phyloP scores from a whole-genome alignment of 1,140 invertebrate genomes.

The Phthorimaea operculella region DNA sequence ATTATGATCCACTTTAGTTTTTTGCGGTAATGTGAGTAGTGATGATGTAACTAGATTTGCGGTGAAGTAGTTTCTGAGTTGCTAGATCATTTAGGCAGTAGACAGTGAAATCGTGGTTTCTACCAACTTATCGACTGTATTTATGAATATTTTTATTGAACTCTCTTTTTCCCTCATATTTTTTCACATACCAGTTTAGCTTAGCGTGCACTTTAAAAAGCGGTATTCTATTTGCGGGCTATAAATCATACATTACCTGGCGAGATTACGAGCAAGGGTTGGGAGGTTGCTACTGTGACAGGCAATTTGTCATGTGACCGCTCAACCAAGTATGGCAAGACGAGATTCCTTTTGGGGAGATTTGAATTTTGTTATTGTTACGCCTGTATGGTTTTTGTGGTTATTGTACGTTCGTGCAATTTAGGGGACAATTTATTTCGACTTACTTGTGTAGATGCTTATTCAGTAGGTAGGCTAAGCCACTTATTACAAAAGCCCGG shows the following conservation, averaged over 20 bases:
- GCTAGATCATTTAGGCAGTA: not conserved
- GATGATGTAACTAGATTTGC: not conserved
- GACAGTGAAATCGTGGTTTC: too few relatives aligned
- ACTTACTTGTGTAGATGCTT: too few relatives aligned
- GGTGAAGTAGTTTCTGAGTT: not conserved
- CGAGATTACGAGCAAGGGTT: slow-evolving; percentile 37
- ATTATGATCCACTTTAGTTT: slow-evolving; percentile 28
- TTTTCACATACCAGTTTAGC: not conserved
- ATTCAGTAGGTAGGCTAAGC: too few relatives aligned
- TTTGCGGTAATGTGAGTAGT: slow-evolving; percentile 9
- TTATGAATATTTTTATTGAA: too few relatives aligned
- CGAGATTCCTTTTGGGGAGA: slow-evolving; percentile 35
- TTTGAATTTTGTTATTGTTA: slow-evolving; percentile 44
- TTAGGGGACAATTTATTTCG: too few relatives aligned
- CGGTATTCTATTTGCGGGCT: slow-evolving; percentile 37
- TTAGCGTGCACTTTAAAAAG: slow-evolving; percentile 8
- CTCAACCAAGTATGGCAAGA: slow-evolving; percentile 28
- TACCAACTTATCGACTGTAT: too few relatives aligned
- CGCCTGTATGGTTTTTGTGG: slow-evolving; percentile 17
- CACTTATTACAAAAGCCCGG: too few relatives aligned
- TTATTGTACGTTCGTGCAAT: slow-evolving; percentile 5
- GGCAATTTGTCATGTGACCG: slow-evolving; percentile 57
- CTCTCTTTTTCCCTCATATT: not conserved
- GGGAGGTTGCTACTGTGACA: slow-evolving; percentile 26
- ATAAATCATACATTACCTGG: slow-evolving; percentile 64